A percentile compares a stretch with the other conserved stretches of the same genome.
phyloP scores from a whole-genome alignment of 2,797 vertebrate genomes.

The Danio albolineatus region DNA sequence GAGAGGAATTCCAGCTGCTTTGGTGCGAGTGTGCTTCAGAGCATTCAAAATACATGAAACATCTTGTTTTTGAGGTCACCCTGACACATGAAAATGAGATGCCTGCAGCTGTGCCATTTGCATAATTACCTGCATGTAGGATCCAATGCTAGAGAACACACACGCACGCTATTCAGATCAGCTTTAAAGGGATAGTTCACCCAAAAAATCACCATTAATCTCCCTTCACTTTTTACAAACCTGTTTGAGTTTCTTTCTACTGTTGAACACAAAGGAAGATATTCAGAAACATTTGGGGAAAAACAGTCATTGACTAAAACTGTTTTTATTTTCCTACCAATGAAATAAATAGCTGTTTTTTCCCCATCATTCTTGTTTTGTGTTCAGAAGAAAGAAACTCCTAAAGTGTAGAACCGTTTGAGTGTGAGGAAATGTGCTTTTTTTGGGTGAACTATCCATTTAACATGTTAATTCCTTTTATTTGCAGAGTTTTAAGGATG shows the following conservation, averaged over 20 bases:
- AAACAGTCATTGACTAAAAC: too few relatives aligned
- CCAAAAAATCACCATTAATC: too few relatives aligned
- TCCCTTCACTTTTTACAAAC: too few relatives aligned
- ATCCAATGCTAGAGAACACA: constrained; percentile 4
- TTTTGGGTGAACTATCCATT: background rate
- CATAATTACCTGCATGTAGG: constrained; percentile 38
- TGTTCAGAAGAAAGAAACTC: too few relatives aligned
- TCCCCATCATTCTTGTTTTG: too few relatives aligned
- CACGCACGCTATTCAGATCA: constrained; percentile 6
- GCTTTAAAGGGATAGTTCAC: background rate
- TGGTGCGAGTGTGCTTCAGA: constrained; percentile 9
- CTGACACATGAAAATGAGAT: constrained; percentile 36
- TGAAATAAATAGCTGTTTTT: too few relatives aligned
- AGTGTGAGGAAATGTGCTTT: too few relatives aligned
- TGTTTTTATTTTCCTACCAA: too few relatives aligned
- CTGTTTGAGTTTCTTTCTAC: too few relatives aligned
- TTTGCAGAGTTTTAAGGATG: constrained; percentile 70
- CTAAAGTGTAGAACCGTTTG: too few relatives aligned
- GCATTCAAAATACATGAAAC: constrained; percentile 43
- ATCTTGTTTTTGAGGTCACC: constrained; percentile 43
- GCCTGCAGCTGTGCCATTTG: constrained; percentile 40
- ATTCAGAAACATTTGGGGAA: too few relatives aligned
- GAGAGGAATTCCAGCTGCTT: constrained; percentile 28
- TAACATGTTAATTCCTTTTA: constrained; percentile 11
- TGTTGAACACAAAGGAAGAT: too few relatives aligned